Evolutionary conservation across 2,888 invertebrate genomes (phyloP).

Genomic region (Hypomecis punctinalis): DNA sequence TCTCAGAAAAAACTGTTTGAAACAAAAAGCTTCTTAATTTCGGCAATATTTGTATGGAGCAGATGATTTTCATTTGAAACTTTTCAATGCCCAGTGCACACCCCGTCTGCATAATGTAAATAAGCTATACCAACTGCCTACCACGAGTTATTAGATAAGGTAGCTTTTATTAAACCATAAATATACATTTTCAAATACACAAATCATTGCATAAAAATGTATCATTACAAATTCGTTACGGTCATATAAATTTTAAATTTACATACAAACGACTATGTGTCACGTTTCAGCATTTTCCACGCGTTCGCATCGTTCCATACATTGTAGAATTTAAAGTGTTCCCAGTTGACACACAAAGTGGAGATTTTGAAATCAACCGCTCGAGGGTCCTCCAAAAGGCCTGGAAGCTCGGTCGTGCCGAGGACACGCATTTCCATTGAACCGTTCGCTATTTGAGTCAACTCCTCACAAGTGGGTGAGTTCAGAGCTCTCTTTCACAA

Average conservation of each 20-base stretch:
- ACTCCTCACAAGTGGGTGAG: conserved; percentile 27
- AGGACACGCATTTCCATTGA: conserved; percentile 53
- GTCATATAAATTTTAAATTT: conserved; percentile 16
- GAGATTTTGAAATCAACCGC: conserved; percentile 45
- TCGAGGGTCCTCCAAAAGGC: conserved; percentile 48
- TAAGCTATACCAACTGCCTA: too few relatives aligned
- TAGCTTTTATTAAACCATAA: background rate
- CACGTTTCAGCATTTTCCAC: conserved; percentile 8
- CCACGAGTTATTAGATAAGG: too few relatives aligned
- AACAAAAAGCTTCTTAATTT: too few relatives aligned
- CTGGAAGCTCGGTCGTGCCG: conserved; percentile 42
- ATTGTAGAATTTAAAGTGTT: conserved; percentile 13
- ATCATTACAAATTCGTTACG: background rate
- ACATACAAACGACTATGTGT: conserved; percentile 15
- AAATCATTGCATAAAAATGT: conserved; percentile 7
- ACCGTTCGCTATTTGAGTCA: conserved; percentile 48
- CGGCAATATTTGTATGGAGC: too few relatives aligned
- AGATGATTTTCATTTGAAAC: too few relatives aligned
- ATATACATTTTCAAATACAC: conserved; percentile 2
- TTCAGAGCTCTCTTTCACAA: conserved; percentile 38
- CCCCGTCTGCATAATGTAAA: too few relatives aligned
- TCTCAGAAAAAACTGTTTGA: too few relatives aligned
- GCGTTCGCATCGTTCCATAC: background rate
- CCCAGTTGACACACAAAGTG: conserved; percentile 21
- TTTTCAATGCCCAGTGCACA: too few relatives aligned